phyloP scores from a whole-genome alignment of 2,888 invertebrate genomes.

The Frankliniella fusca region DNA sequence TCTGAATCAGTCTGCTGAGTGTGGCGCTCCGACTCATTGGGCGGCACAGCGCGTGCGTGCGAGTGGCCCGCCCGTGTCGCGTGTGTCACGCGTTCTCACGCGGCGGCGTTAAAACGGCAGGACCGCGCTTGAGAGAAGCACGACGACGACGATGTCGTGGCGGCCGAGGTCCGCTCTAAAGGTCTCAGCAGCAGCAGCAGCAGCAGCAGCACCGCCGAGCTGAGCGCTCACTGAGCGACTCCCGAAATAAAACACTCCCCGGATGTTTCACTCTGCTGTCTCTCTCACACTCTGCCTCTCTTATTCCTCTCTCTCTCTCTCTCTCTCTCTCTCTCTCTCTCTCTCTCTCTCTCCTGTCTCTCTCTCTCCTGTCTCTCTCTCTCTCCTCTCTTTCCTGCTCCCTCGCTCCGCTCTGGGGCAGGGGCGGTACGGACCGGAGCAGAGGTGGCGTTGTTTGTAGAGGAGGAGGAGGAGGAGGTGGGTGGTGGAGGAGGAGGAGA shows the following conservation, averaged over 20 bases:
- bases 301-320: background rate
- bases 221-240: background rate
- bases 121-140: too few species aligned
- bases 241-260: background rate
- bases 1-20: too few species aligned
- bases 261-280: background rate
- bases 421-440: background rate
- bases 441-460: background rate
- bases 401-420: background rate
- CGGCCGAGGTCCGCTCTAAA: too few species aligned
- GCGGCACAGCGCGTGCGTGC: too few species aligned
- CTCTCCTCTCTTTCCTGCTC: background rate
- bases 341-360: background rate
- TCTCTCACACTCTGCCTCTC: background rate
- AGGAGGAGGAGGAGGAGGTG: background rate
- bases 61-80: too few species aligned
- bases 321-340: slow-evolving; percentile 1
- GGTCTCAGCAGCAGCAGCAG: background rate
- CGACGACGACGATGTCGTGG: too few species aligned
- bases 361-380: slow-evolving; percentile 3
- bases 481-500: background rate
- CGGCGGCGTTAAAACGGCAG: too few species aligned
- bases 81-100: too few species aligned
- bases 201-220: background rate
- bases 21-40: too few species aligned